phyloP scores from a whole-genome alignment of 2,888 invertebrate species.

The Nyleta sp. region DNA sequence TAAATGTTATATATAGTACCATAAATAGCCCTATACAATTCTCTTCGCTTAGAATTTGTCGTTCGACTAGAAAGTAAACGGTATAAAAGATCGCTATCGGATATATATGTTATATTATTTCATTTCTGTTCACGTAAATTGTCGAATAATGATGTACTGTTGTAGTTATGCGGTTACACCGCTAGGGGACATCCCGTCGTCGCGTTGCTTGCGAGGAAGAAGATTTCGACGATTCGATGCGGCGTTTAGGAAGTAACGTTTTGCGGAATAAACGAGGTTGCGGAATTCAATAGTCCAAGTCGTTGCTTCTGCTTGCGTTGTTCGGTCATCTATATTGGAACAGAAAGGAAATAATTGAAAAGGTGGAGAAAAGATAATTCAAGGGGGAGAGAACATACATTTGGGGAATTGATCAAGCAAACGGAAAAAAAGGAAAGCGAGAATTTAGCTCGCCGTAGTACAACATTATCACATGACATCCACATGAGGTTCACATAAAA shows the following conservation, averaged over 20 bases:
- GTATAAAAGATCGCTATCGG: conserved; percentile 53
- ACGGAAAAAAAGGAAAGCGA: no score
- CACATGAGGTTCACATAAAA: no score
- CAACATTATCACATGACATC: no score
- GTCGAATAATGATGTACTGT: conserved; percentile 6
- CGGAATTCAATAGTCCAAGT: conserved; percentile 92
- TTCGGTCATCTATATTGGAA: conserved; percentile 91
- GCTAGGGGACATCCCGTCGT: neutral
- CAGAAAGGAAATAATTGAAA: no score
- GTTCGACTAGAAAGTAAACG: conserved; percentile 45
- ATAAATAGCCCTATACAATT: conserved; percentile 22
- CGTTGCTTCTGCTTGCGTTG: conserved; percentile 97
- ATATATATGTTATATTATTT: conserved; percentile 12
- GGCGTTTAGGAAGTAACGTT: conserved; percentile 75
- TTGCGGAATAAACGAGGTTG: conserved; percentile 86
- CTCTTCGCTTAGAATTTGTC: conserved; percentile 23
- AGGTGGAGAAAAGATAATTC: no score
- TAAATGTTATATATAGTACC: conserved; percentile 31
- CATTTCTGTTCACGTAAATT: conserved; percentile 15
- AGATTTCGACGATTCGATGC: no score
- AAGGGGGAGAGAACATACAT: no score
- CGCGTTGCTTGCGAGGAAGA: neutral
- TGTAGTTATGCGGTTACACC: neutral
- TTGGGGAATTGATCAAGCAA: no score
- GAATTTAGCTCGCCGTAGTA: no score